Percentiles rank a stretch among this genome's conserved stretches.
phyloP scores from a whole-genome alignment of 2,888 invertebrate genomes.

The Epinotia brunnichana region DNA sequence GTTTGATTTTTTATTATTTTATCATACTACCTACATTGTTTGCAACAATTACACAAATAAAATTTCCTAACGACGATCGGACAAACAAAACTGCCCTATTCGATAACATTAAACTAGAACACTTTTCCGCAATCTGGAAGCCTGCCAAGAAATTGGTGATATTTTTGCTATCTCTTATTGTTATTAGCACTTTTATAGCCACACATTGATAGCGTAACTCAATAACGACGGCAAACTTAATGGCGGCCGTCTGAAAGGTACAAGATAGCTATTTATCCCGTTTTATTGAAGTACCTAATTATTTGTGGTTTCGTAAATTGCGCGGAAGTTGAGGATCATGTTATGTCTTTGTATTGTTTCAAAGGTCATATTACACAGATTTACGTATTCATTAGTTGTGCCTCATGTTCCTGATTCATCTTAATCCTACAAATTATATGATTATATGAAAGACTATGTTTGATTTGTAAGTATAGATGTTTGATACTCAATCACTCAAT shows the following conservation, averaged over 20 bases:
- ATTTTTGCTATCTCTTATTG: slow-evolving; percentile 54
- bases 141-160: slow-evolving; percentile 51
- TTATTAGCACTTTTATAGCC: slow-evolving; percentile 52
- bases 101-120: slow-evolving; percentile 44
- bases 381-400: too few species aligned
- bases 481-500: too few species aligned
- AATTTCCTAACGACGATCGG: slow-evolving; percentile 5
- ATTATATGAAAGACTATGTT: too few species aligned
- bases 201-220: slow-evolving; percentile 36
- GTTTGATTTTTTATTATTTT: too few species aligned
- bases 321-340: neutral
- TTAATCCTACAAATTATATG: too few species aligned
- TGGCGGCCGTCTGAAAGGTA: slow-evolving; percentile 27
- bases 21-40: neutral
- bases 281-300: slow-evolving; percentile 36
- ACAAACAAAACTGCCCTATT: slow-evolving; percentile 22
- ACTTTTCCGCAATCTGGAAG: slow-evolving; percentile 52
- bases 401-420: too few species aligned
- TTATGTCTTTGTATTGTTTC: neutral
- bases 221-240: slow-evolving; percentile 31
- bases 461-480: too few species aligned
- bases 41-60: neutral
- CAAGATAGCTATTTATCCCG: slow-evolving; percentile 24
- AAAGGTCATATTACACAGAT: neutral
- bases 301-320: slow-evolving; percentile 22